Evolutionary conservation across 2,797 vertebrate species (phyloP).

Genomic region (Cetoscarus ocellatus): DNA sequence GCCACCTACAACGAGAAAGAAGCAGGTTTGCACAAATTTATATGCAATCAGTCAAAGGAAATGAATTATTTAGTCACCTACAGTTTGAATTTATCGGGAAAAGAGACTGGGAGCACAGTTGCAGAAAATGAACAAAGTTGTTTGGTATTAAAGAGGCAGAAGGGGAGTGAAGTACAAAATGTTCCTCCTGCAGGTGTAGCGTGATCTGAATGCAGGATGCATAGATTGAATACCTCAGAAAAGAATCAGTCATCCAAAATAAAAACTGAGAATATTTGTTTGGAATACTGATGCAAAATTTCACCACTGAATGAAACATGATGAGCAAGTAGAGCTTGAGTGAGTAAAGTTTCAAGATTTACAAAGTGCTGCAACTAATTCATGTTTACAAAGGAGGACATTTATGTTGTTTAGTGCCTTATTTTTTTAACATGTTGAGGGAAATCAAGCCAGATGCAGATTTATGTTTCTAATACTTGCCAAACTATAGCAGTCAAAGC

Average conservation of each 20-base stretch:
- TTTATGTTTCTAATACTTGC: conserved; percentile 42
- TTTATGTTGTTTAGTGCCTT: conserved; percentile 21
- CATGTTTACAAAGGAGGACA: conserved; percentile 19
- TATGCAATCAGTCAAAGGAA: no score
- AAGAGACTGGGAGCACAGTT: not conserved
- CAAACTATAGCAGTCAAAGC: conserved; percentile 23
- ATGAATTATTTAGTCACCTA: no score
- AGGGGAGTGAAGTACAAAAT: not conserved
- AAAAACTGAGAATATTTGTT: conserved; percentile 1
- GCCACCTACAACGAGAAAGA: no score
- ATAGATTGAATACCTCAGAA: not conserved
- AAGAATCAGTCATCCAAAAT: not conserved
- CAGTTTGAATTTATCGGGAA: not conserved
- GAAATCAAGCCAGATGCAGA: conserved; percentile 29
- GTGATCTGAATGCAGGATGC: not conserved
- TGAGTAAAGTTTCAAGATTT: conserved; percentile 14
- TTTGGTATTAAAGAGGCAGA: not conserved
- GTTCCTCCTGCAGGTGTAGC: not conserved
- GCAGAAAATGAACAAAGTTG: not conserved
- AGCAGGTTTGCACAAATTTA: no score
- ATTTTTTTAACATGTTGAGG: conserved; percentile 39
- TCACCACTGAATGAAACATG: conserved; percentile 7
- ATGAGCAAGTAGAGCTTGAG: conserved; percentile 4
- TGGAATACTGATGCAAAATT: conserved; percentile 6
- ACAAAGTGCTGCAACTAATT: conserved; percentile 17